These are phyloP conservation scores for Lycaon pictus DNA, from an alignment of 2,113 vertebrate genomes.

Conservation along the genomic window DNA sequence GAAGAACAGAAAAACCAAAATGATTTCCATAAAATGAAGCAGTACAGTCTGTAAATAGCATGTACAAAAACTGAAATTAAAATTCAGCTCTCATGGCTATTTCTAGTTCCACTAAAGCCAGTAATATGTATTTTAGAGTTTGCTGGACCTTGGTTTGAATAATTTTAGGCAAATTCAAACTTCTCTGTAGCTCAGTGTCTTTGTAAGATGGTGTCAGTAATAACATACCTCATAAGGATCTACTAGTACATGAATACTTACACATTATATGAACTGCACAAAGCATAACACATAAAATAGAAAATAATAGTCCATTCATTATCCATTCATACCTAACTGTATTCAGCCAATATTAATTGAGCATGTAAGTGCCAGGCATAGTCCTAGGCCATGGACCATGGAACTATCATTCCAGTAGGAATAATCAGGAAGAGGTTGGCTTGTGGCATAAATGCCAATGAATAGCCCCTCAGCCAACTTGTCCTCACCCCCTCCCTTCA, in stretches of 20 bases:
- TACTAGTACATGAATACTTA: background rate
- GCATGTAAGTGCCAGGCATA: background rate
- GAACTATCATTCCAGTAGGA: background rate
- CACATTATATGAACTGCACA: background rate
- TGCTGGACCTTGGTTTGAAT: background rate
- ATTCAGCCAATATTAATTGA: background rate
- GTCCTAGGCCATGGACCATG: background rate
- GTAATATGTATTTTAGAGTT: background rate
- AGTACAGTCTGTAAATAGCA: background rate
- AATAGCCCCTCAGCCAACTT: background rate
- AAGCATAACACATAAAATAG: background rate
- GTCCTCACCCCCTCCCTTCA: background rate
- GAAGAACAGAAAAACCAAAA: constrained; percentile 39
- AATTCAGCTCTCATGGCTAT: background rate
- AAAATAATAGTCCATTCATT: background rate
- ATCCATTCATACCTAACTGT: background rate
- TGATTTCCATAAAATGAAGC: constrained; percentile 23
- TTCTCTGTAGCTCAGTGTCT: background rate
- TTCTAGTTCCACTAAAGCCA: background rate
- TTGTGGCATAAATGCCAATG: background rate
- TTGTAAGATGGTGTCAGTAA: background rate
- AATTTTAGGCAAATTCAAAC: constrained; percentile 17
- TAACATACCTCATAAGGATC: background rate
- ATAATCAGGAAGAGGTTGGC: background rate
- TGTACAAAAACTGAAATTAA: constrained; percentile 36